phyloP scores from a whole-genome alignment of 2,113 vertebrate species.

The Ia io region DNA sequence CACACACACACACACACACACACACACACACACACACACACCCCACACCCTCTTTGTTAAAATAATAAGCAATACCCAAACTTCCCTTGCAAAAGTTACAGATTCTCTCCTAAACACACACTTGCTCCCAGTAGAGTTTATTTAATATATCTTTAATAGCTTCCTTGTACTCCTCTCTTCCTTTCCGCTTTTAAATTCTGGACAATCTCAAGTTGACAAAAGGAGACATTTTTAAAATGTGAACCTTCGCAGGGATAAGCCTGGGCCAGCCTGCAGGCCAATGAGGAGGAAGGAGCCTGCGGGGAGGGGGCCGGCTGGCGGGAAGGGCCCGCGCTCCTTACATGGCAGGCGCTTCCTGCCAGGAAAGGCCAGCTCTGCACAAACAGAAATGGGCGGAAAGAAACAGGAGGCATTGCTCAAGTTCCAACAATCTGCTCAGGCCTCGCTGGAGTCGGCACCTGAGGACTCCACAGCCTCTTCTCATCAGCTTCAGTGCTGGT shows the following conservation, averaged over 20 bases:
- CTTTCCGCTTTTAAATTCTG: slow-evolving; percentile 82
- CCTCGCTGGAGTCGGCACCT: neutral
- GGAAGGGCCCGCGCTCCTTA: slow-evolving; percentile 60
- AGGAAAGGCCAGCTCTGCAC: neutral
- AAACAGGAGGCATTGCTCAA: slow-evolving; percentile 25
- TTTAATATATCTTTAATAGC: slow-evolving; percentile 84
- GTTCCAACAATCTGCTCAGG: accelerated
- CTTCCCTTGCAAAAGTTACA: slow-evolving; percentile 66
- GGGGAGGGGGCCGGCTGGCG: slow-evolving; percentile 28
- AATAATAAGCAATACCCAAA: slow-evolving; percentile 78
- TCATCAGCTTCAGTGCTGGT: neutral
- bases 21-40: neutral
- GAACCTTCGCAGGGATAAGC: neutral
- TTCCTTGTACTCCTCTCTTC: slow-evolving; percentile 79
- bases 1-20: slow-evolving; percentile 9
- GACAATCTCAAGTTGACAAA: slow-evolving; percentile 83
- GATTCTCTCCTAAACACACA: slow-evolving; percentile 62
- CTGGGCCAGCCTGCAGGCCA: slow-evolving; percentile 45
- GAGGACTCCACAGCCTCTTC: neutral
- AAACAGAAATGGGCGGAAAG: neutral
- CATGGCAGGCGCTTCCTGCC: slow-evolving; percentile 74
- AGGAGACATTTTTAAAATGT: slow-evolving; percentile 74
- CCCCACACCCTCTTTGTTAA: slow-evolving; percentile 75
- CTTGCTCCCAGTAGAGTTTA: slow-evolving; percentile 77
- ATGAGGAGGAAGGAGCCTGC: neutral